phyloP scores from a whole-genome alignment of 2,797 vertebrate genomes.

The Cryptoprocta ferox region DNA sequence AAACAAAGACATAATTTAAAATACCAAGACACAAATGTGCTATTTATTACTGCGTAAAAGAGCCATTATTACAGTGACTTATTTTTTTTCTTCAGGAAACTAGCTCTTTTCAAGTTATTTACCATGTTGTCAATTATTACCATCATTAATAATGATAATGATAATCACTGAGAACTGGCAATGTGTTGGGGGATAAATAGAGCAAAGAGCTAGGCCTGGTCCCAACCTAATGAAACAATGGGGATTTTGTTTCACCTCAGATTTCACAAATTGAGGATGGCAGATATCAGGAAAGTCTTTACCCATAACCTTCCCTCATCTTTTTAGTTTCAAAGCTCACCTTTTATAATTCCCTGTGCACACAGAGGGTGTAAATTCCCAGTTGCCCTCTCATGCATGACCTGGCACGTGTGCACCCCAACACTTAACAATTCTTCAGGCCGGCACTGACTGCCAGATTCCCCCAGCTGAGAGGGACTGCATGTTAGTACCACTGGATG shows the following conservation, averaged over 20 bases:
- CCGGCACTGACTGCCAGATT: constrained; percentile 58
- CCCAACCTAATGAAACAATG: constrained; percentile 40
- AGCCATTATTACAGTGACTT: constrained; percentile 76
- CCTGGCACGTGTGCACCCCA: constrained; percentile 37
- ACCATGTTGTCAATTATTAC: constrained; percentile 76
- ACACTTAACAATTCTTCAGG: neutral
- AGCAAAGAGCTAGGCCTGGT: constrained; percentile 39
- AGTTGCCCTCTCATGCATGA: constrained; percentile 30
- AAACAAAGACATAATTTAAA: constrained; percentile 82
- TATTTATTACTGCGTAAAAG: constrained; percentile 79
- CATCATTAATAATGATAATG: constrained; percentile 81
- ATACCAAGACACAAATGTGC: constrained; percentile 74
- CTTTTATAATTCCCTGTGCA: neutral
- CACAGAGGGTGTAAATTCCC: constrained; percentile 32
- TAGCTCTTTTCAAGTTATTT: constrained; percentile 78
- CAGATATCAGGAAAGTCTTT: constrained; percentile 16
- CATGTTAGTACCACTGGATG: constrained; percentile 54
- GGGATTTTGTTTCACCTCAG: constrained; percentile 46
- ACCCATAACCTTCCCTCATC: neutral
- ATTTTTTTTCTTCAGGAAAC: constrained; percentile 68
- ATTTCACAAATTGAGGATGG: constrained; percentile 9
- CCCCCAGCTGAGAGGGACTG: constrained; percentile 59
- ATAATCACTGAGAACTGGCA: constrained; percentile 70
- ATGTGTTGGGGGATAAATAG: constrained; percentile 59
- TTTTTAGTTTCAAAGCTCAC: constrained; percentile 29